A percentile compares a stretch with the other conserved stretches of the same genome.
These are phyloP conservation scores for Bibio marci DNA, from an alignment of 2,888 invertebrate species.

Conservation along the genomic window DNA sequence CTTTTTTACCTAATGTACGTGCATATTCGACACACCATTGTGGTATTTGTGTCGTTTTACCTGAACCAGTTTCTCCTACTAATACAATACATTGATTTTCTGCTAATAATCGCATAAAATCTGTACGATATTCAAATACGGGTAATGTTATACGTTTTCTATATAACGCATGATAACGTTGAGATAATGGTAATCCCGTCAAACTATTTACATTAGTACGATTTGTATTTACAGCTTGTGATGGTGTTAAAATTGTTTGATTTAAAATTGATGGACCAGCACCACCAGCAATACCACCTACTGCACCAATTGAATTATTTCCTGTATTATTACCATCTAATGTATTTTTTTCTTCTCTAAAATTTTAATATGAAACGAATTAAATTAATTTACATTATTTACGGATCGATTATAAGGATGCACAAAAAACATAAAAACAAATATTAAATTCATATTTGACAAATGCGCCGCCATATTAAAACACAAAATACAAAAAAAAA, in stretches of 20 bases:
- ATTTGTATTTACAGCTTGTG: constrained; percentile 25
- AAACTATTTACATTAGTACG: constrained; percentile 45
- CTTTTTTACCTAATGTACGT: constrained; percentile 44
- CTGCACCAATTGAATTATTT: constrained; percentile 30
- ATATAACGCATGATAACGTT: constrained; percentile 73
- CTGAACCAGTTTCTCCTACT: constrained; percentile 99
- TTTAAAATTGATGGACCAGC: constrained; percentile 24
- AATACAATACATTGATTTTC: constrained; percentile 89
- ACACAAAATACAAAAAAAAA: not conserved
- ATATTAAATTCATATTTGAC: not conserved
- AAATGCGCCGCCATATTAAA: not conserved
- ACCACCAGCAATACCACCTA: too few species aligned
- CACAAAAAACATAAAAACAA: not conserved
- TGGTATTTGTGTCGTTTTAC: constrained; percentile 98
- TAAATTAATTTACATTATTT: constrained; percentile 7
- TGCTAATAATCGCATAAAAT: constrained; percentile 87
- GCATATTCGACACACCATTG: constrained; percentile 84
- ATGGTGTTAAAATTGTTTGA: constrained; percentile 20
- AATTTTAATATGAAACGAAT: constrained; percentile 9
- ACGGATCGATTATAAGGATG: not conserved
- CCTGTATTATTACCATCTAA: constrained; percentile 17
- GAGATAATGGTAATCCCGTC: constrained; percentile 69
- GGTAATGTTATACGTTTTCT: constrained; percentile 82
- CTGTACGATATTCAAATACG: constrained; percentile 93
- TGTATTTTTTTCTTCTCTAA: constrained; percentile 39